Base-by-base conservation (phyloP, 2,113 vertebrate genomes). In the Manacus vitellinus region DNA sequence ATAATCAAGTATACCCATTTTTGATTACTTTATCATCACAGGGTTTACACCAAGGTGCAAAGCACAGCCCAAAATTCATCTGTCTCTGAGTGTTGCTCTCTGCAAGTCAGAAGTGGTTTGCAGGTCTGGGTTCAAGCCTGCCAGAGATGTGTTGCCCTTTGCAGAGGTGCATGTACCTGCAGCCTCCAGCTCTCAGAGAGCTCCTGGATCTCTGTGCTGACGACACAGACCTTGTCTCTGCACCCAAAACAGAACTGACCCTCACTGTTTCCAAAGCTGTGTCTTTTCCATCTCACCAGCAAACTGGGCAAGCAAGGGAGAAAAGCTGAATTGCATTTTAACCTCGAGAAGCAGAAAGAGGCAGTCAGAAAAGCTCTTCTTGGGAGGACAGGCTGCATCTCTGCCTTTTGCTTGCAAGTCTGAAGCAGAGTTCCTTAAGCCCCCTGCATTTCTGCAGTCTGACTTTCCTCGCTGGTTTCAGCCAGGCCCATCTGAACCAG, bases 1-100 rank as follows among this genome's bases (percentile, higher is more conserved):
- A 63, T 78, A 83, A 72, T 92, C 77, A 88, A 94, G 72, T 79
- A 80, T 72, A 78, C 58, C 35, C 63, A 35, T 81, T 97, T 95
- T 75, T 92, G 89, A 94, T 54, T 72, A 61, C 89, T 96, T 92
- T 90, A 80, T 93, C 77, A 88, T 91, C 6, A 1, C 66, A 31
- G 65, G 76, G 68, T 95, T 96, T 93, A 84, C 49, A 67, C 22
- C 58, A 74, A 31, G 1, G 4, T 25, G 47, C 37, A 74, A 70
- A 74, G n/a, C 44, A 61, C 28, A 25, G 49, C 43, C 30, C 55
- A 61, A 71, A 86, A 51, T 75, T 25, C 43, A 61, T 17, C 47
- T n/a, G 20, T 66, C 12, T 59, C 43, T 15, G 30, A 78, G 43
- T 15, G 39, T 56, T 70, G 75, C 24, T 47, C 35, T 21, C 75